These are phyloP conservation scores for Cheilosia scutellata DNA, from an alignment of 2,888 invertebrate species.

Conservation along the genomic window DNA sequence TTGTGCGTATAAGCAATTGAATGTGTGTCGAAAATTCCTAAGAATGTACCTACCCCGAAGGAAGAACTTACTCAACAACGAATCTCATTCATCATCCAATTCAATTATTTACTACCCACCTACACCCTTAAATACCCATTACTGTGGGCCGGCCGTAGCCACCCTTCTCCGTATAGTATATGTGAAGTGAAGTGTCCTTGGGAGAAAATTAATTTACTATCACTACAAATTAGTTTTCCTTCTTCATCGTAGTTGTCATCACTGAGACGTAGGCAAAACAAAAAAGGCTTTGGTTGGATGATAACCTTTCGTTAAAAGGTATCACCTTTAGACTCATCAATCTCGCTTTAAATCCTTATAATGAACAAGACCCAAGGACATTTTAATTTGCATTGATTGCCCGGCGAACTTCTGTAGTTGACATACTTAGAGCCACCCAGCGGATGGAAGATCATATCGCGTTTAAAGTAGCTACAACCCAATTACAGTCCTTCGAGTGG, in stretches of 20 bases:
- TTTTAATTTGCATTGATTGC: constrained; percentile 4
- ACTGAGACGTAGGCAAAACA: not conserved
- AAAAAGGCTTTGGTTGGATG: not conserved
- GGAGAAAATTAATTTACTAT: constrained; percentile 39
- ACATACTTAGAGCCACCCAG: not conserved
- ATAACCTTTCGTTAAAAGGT: not conserved
- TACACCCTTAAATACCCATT: not conserved
- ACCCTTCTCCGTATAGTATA: not conserved
- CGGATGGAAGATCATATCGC: not conserved
- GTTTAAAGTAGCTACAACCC: constrained; percentile 4
- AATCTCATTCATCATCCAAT: constrained; percentile 32
- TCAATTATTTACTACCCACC: constrained; percentile 38
- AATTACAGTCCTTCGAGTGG: not conserved
- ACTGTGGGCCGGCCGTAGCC: not conserved
- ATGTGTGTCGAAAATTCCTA: constrained; percentile 14
- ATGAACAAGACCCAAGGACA: not conserved
- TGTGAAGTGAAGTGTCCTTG: constrained; percentile 19
- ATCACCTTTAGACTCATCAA: not conserved
- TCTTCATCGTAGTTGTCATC: not conserved
- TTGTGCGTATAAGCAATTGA: constrained; percentile 7
- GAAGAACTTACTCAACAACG: not conserved
- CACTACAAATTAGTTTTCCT: constrained; percentile 36
- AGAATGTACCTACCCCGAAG: not conserved
- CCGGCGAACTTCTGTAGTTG: not conserved
- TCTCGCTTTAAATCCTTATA: not conserved